Evolutionary conservation across 1,140 invertebrate genomes (phyloP), one percentile per base, ranked within the genome.

Genomic region (Pseudoatta argentina): DNA sequence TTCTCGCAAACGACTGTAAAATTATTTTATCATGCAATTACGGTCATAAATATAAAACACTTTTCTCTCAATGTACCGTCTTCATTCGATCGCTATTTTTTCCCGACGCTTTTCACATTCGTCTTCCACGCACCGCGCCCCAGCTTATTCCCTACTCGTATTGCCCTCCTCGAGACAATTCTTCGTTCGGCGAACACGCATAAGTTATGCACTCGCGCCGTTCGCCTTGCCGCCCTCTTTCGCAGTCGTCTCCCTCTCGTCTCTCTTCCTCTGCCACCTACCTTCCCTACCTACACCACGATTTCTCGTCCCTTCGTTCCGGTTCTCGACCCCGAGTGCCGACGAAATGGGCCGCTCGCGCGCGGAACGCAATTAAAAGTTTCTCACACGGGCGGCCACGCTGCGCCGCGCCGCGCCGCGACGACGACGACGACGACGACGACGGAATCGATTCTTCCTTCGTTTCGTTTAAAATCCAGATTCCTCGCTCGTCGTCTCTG

Each of bases 361-460:
- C 87, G 89, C 88, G 90, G 89, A 92, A 89, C 91, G 92, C 92
- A 93, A 93, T 93, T 93, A 93, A 93, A 93, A 93, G 90, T 93
- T 93, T 92, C 90, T 88, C 89, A 91, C 91, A 87, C 88, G 88
- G 88, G 69, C 73, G 85, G 24, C 78, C 86, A 71, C 73, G 27
- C 27, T 75, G 72, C 75, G 71, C 76, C 79, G 83, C 83, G 59
- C 55, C n/a, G 53, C 82, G 27, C 10, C 76, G 72, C 1, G 27
- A 27, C 27, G 27, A 27, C 24, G 24, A 24, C 24, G 24, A 24
- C 24, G 24, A 24, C 24, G 24, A 24, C 82, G 24, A 71, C 64
- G 86, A 88, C 81, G 88, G 85, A 64, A 89, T 88, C 85, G 76
- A 87, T 82, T 24, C 69, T 24, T 12, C 69, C 21, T 61, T 61